Conservation (phyloP, 2,797 vertebrate genomes). For the Onychomys leucogaster region DNA sequence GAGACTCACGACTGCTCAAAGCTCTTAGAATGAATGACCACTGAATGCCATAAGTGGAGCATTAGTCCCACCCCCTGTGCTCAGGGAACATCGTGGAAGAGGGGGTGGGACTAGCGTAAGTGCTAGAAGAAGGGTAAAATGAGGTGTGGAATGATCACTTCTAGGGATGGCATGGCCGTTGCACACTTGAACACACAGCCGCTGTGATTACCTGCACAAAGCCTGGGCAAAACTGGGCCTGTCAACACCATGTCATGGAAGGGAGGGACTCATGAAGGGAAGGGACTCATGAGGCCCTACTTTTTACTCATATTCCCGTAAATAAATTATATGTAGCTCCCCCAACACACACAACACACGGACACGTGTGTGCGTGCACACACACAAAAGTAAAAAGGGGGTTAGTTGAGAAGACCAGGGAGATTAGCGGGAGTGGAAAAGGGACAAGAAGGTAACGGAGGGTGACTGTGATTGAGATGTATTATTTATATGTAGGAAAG, state of each 20-base stretch:
- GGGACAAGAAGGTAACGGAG: no score
- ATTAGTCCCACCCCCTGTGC: no score
- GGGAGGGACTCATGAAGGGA: no score
- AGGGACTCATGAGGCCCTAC: background rate
- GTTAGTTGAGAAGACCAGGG: background rate
- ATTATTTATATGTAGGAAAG: background rate
- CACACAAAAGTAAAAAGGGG: background rate
- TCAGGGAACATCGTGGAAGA: background rate
- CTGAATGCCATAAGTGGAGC: background rate
- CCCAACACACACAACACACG: no score
- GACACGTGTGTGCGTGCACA: no score
- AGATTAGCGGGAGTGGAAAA: background rate
- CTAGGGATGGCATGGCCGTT: background rate
- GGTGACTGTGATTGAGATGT: background rate
- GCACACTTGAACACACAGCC: background rate
- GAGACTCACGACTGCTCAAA: background rate
- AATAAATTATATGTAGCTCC: background rate
- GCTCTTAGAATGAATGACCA: no score
- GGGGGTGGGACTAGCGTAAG: background rate
- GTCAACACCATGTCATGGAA: background rate
- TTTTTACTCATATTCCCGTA: background rate
- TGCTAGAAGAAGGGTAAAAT: background rate
- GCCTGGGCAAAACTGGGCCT: background rate
- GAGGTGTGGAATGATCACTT: background rate
- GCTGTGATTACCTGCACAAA: background rate